A percentile compares a stretch with the other conserved stretches of the same genome.
Evolutionary conservation across 2,888 invertebrate species (phyloP).

Genomic region (Dorcus hopei): DNA sequence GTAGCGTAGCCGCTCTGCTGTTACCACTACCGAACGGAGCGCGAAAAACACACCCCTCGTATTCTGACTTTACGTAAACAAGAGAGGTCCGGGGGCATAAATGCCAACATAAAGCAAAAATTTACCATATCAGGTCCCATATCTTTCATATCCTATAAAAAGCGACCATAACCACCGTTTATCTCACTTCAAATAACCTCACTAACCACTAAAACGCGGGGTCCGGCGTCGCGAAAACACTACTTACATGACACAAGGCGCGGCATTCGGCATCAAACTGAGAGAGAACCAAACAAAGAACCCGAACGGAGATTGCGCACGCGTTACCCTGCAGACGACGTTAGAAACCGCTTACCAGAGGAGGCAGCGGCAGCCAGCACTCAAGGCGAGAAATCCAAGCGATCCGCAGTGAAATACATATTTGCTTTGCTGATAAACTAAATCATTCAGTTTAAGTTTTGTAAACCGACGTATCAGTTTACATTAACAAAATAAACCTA

Average conservation of each 20-base stretch:
- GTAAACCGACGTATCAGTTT: no score
- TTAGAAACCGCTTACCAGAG: no score
- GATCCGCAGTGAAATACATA: no score
- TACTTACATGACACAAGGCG: constrained; percentile 38
- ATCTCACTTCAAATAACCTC: not conserved
- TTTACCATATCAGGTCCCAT: constrained; percentile 79
- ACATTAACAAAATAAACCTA: no score
- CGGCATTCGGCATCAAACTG: constrained; percentile 44
- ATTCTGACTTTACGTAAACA: not conserved
- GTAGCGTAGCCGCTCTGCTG: not conserved
- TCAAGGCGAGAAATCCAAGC: no score
- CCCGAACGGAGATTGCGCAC: constrained; percentile 33
- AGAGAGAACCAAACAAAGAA: constrained; percentile 34
- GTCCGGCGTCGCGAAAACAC: constrained; percentile 48
- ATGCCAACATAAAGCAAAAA: constrained; percentile 15
- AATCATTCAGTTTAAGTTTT: no score
- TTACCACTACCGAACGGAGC: not conserved
- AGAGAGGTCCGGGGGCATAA: not conserved
- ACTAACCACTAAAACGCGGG: constrained; percentile 32
- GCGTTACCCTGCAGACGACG: constrained; percentile 40
- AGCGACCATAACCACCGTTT: constrained; percentile 54
- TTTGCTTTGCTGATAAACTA: no score
- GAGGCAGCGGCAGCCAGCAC: no score
- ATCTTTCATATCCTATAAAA: constrained; percentile 68
- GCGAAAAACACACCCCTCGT: not conserved